Percentiles rank a stretch among this genome's conserved stretches.
phyloP scores from a whole-genome alignment of 2,888 invertebrate genomes.

The Lobophora halterata region DNA sequence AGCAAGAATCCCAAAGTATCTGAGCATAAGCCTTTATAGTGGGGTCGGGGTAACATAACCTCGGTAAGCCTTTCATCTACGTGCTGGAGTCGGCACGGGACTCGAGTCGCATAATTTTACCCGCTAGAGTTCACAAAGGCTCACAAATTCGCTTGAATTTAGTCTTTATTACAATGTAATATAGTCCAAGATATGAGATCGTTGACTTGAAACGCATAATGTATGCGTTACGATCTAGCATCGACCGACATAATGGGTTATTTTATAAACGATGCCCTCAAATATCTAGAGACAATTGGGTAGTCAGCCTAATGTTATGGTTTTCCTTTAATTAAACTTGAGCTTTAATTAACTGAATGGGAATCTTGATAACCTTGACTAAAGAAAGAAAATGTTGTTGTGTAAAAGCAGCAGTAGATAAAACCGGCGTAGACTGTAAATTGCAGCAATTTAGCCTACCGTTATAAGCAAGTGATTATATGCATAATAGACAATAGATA shows the following conservation, averaged over 20 bases:
- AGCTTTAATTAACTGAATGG: slow-evolving; percentile 6
- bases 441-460: too few species aligned
- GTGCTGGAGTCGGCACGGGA: slow-evolving; percentile 35
- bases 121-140: slow-evolving; percentile 30
- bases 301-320: slow-evolving; percentile 13
- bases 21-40: slow-evolving; percentile 42
- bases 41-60: slow-evolving; percentile 42
- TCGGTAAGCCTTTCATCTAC: slow-evolving; percentile 55
- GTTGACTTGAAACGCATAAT: slow-evolving; percentile 11
- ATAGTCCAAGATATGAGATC: slow-evolving; percentile 8
- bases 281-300: slow-evolving; percentile 9
- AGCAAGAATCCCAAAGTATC: slow-evolving; percentile 39
- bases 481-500: too few species aligned
- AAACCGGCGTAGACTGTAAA: too few species aligned
- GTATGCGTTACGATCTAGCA: slow-evolving; percentile 26
- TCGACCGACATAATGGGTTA: slow-evolving; percentile 27
- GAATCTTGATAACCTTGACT: not conserved
- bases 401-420: too few species aligned
- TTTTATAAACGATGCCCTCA: slow-evolving; percentile 29
- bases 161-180: slow-evolving; percentile 21
- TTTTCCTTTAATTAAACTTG: slow-evolving; percentile 14
- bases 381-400: slow-evolving; percentile 2
- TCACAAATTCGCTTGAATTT: slow-evolving; percentile 20
- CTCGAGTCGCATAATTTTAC: slow-evolving; percentile 49
- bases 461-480: too few species aligned